Percentiles rank a stretch among this genome's conserved stretches.
Conservation (phyloP, 2,113 vertebrate species). For the Apus apus region DNA sequence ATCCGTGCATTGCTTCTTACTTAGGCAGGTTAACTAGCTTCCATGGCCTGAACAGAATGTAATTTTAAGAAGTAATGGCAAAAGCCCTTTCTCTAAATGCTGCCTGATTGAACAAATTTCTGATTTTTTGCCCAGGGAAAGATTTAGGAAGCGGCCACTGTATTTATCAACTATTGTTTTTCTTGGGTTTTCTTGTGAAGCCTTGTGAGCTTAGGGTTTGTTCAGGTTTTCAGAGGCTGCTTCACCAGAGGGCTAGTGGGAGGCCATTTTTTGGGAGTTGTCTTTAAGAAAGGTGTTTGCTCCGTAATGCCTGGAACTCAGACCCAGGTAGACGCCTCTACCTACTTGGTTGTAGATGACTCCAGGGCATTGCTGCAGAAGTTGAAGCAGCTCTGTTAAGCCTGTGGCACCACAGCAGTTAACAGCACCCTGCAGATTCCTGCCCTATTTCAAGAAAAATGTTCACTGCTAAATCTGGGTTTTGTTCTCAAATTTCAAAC, state of each 20-base stretch:
- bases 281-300: background rate
- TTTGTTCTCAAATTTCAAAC: constrained; percentile 10
- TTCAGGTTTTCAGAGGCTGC: background rate
- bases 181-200: background rate
- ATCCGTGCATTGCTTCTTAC: background rate
- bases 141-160: background rate
- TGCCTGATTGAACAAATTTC: background rate
- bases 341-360: background rate
- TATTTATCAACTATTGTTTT: background rate
- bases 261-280: background rate
- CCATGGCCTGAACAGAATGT: background rate
- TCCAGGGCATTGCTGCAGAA: background rate
- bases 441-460: background rate
- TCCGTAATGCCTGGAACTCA: background rate
- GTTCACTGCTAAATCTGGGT: background rate
- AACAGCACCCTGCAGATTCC: background rate
- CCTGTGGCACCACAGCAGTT: background rate
- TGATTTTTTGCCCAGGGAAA: background rate
- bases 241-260: background rate
- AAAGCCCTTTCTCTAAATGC: background rate
- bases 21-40: background rate
- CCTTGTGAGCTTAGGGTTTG: background rate
- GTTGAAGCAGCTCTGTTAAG: background rate
- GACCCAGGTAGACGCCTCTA: too few species aligned
- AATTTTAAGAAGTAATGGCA: background rate